Conservation (phyloP, 2,113 vertebrate species). For the Brachyhypopomus gauderio region DNA sequence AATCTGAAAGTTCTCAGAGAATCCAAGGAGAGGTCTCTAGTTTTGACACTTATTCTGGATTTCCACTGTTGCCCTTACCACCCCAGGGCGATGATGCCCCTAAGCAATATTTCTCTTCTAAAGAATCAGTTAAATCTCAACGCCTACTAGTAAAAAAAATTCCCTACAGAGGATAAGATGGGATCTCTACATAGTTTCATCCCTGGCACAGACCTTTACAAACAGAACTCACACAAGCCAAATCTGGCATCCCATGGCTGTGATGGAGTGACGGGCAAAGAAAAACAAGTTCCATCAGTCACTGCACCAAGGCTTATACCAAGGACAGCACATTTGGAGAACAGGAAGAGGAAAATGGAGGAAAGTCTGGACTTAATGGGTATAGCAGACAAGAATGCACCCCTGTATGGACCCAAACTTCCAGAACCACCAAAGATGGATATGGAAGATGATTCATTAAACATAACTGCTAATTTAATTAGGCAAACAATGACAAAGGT, state of each 20-base stretch:
- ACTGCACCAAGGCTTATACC: constrained; percentile 81
- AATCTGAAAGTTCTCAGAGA: constrained; percentile 19
- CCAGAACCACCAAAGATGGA: constrained; percentile 83
- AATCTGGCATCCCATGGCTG: constrained; percentile 35
- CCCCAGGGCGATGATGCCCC: constrained; percentile 60
- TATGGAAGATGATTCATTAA: constrained; percentile 87
- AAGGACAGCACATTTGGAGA: constrained; percentile 84
- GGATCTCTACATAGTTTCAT: constrained; percentile 66
- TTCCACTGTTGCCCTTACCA: constrained; percentile 69
- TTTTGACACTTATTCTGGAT: constrained; percentile 54
- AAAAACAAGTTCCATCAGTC: constrained; percentile 9
- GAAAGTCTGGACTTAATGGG: constrained; percentile 65
- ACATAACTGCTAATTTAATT: constrained; percentile 84
- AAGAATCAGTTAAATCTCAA: constrained; percentile 27
- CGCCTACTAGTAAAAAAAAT: constrained; percentile 28
- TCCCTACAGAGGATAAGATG: constrained; percentile 74
- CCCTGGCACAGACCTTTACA: constrained; percentile 36
- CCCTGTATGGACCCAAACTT: constrained; percentile 85
- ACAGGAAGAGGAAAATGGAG: constrained; percentile 83
- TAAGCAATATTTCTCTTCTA: constrained; percentile 11
- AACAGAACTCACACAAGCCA: constrained; percentile 11
- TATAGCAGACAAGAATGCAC: constrained; percentile 61
- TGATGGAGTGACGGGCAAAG: constrained; percentile 21
- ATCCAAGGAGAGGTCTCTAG: constrained; percentile 38
- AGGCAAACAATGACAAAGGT: constrained; percentile 88